A percentile compares a stretch with the other conserved stretches of the same genome.
phyloP scores from a whole-genome alignment of 2,888 invertebrate genomes.

The Synergus gifuensis region DNA sequence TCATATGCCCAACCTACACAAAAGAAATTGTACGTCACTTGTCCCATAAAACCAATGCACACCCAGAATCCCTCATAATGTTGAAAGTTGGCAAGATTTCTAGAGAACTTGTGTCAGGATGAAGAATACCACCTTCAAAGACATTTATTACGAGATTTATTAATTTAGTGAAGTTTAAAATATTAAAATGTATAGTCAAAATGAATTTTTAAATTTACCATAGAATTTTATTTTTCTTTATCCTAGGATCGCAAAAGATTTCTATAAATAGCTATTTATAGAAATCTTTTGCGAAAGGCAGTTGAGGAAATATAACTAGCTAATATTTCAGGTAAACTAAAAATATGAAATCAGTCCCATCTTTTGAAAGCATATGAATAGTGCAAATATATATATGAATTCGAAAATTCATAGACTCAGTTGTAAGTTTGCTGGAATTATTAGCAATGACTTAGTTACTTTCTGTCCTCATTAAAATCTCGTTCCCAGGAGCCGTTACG shows the following conservation, averaged over 20 bases:
- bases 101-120: not conserved
- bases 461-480: conserved; percentile 20
- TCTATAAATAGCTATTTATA: too few species aligned
- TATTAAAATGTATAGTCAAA: not conserved
- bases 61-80: conserved; percentile 4
- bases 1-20: conserved; percentile 25
- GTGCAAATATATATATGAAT: conserved; percentile 25
- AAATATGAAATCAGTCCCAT: conserved; percentile 2
- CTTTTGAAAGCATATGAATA: conserved; percentile 4
- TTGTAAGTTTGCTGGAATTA: conserved; percentile 27
- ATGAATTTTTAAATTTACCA: not conserved
- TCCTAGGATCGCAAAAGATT: too few species aligned
- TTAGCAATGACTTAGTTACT: conserved; percentile 11
- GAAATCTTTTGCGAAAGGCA: not conserved
- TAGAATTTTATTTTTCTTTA: not conserved
- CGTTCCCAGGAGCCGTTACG: not conserved
- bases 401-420: conserved; percentile 7
- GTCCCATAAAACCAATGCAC: conserved; percentile 20
- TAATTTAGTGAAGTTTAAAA: not conserved
- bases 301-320: conserved; percentile 1
- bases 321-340: conserved; percentile 17
- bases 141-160: not conserved
- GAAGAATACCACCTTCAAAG: not conserved
- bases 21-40: conserved; percentile 16
- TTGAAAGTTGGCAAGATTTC: conserved; percentile 15